Base-by-base conservation (phyloP, 2,113 vertebrate species). In the Gambusia affinis region DNA sequence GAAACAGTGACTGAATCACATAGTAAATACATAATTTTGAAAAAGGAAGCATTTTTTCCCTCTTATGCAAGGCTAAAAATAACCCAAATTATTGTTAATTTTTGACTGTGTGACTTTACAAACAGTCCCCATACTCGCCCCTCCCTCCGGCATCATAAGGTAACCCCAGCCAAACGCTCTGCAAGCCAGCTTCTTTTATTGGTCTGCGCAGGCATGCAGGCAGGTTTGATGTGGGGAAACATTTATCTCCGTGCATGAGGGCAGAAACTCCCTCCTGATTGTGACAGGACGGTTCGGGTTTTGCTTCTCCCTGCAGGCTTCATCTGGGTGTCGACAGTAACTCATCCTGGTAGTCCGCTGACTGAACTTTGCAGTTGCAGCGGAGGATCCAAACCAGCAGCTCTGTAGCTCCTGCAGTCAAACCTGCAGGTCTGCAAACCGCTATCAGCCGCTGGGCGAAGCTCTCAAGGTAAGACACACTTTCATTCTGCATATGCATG, bases 391-490 rank as follows among this genome's bases (percentile, higher is more conserved):
- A 35, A 17, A 6, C 28, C 35, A 12, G 10, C 30, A 28, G 67
- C 29, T 14, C 39, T 30, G 22, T 0, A 51, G 63, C 67, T 83
- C 42, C 64, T 6, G 0, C 30, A 69, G 31, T 68, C 44, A 28
- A 70, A 63, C 42, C 71, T 71, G 57, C 76, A 68, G 57, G 0
- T 29, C 73, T 66, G 69, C 84, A 76, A 28, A 22, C 15, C 15
- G 7, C 67, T 1, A 22, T 73, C 60, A 22, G 54, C 39, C 29
- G 10, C 44, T 44, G 64, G 68, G 66, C 80, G 76, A 12, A 29
- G 37, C 68, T 14, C 1, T 1, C 60, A 70, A 88, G 85, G 89
- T 90, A 85, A 70, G 85, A 60, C 79, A 1, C 3, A 2, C 42
- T 54, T 19, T 4, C n/a, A 27, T 17, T 64, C 17, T 17, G 3